Evolutionary conservation across 2,888 invertebrate species (phyloP), one percentile per base, ranked within the genome.

Genomic region (Ichneumon xanthorius): DNA sequence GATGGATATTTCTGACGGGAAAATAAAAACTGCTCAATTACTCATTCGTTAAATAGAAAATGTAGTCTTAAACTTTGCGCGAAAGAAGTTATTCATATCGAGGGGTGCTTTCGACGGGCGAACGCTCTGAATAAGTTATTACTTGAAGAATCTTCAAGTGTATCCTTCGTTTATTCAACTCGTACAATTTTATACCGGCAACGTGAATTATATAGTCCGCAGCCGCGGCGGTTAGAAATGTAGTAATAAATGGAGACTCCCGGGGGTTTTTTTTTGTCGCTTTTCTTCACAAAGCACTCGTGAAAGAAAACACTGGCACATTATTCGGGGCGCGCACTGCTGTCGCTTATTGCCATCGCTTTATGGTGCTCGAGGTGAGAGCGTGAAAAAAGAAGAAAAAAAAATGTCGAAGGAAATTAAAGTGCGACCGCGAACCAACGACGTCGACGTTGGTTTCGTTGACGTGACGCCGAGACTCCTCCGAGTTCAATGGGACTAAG

Each of bases 401-500:
- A 72, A 71, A 72, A 55, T 40, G 22, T 30, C 45, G 37, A 70
- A 30, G 65, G 67, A 72, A 77, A 58, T 70, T 55, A 78, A 72
- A 77, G 72, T 72, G 50, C 65, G 67, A 48, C 22, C 40, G 53
- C 40, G 45, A 70, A 26, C 67, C 40, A 45, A 72, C 55, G 67
- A 61, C 58, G 30, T 82, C 40, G 48, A 61, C 61, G 79, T 45
- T 26, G 63, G 73, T 70, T 70, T 78, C 72, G 71, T 6, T 37
- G 80, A 68, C 70, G 53, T 82, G 77, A 82, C 70, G 78, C 78
- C 75, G 65, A 58, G 45, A 81, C 26, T 65, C 55, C 82, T 72
- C 50, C 63, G 50, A 71, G 78, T 80, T 80, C 85, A 82, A 85
- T 78, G 82, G 77, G 70, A 78, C 67, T 75, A 79, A 40, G 71